Evolutionary conservation across 2,888 invertebrate genomes (phyloP), one percentile per base, ranked within the genome.

Genomic region (Lasioglossum marginatum): DNA sequence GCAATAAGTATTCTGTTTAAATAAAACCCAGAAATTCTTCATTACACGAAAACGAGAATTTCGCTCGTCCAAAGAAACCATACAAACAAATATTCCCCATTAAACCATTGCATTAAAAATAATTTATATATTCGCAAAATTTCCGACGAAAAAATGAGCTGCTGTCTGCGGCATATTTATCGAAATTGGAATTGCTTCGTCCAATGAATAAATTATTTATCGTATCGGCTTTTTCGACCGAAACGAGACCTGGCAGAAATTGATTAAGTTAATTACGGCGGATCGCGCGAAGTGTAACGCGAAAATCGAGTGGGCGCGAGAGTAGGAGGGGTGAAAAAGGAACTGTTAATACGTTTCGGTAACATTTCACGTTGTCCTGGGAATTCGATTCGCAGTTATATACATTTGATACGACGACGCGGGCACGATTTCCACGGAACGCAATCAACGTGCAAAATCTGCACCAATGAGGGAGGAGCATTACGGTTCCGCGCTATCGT

Each of bases 391-490:
- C 31, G 72, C 16, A 48, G 43, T 77, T 81, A 16, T 34, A 81
- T 83, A 81, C 71, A 71, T 82, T 80, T 48, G 40, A 43, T 57
- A 60, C 60, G 60, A 27, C 79, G 68, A 52, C 43, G 60, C 14
- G 34, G 27, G 60, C 14, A 34, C 40, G 70, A 68, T 63, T 75
- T n/a, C 45, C 48, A 48, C 43, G 23, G 73, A 34, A 68, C 57
- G 73, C 73, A 82, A 78, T 82, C 74, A 79, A 45, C 73, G 73
- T 31, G 68, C 19, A 16, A 45, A 73, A 82, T 78, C 78, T 60
- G 71, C 57, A n/a, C 72, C 37, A 40, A 31, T 63, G 27, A 27
- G 72, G 8, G 31, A 31, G 27, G 40, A 63, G 60, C 60, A 75
- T 71, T 76, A 52, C 57, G 31, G 52, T 34, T n/a, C 12, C 6